Base-by-base conservation (phyloP, 2,113 vertebrate genomes). In the Todiramphus chloris region DNA sequence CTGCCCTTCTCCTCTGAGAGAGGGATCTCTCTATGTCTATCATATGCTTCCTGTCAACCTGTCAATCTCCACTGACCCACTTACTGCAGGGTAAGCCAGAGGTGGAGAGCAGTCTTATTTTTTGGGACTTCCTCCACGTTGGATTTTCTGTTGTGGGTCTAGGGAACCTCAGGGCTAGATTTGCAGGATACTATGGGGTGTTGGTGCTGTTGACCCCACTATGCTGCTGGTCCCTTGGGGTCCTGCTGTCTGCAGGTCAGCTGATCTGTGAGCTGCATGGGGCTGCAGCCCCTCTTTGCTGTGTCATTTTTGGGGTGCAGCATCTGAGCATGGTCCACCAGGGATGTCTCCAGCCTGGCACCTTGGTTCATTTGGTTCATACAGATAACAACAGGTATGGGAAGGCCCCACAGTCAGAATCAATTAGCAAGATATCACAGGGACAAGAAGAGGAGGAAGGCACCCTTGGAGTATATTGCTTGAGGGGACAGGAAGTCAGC, bases 171-270 rank as follows among this genome's bases (percentile, higher is more conserved):
- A 35, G 64, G 27, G 15, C n/a, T 64, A 37, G n/a, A 35, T 75
- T 89, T 75, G 31, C 21, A 2, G 1, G 20, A 4, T 64, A 6
- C 10, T 73, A 41, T 23, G 19, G 41, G 43, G 16, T 37, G 30
- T 37, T 41, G 44, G 11, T 79, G 60, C 81, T 28, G 15, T 44
- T 1, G 2, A 39, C 31, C 17, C 15, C 1, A 0, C 64, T 93
- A 55, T 51, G 50, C n/a, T 89, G 70, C 88, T 67, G 41, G 46
- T 82, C 25, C 13, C 3, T 82, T 5, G 2, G 30, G 11, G 6
- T 69, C 39, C 8, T 3, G 4, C 21, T 87, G 27, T 28, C 31
- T 10, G 4, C 4, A 10, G 43, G 8, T 44, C 2, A 1, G 2
- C 14, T 12, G 19, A 7, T 41, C 55, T 18, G 11, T 25, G 28